phyloP scores from a whole-genome alignment of 92 coral and sea anemone species.

The Plumapathes pennacea region DNA sequence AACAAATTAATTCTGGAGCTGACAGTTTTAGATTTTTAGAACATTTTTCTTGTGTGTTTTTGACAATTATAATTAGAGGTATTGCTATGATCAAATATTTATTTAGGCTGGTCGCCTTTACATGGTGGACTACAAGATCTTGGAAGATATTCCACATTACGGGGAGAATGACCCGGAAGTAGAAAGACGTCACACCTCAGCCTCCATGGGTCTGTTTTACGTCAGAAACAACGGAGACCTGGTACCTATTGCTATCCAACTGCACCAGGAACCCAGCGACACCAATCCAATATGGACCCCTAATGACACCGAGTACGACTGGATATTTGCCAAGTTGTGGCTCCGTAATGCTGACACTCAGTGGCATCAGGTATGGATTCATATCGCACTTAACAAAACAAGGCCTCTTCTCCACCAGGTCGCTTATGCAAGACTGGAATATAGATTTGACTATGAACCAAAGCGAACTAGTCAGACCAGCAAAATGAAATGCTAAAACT shows the following conservation, averaged over 20 bases:
- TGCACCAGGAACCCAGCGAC: constrained; percentile 54
- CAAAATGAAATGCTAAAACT: no score
- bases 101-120: constrained; percentile 61
- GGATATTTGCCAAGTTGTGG: constrained; percentile 78
- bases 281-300: constrained; percentile 91
- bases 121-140: constrained; percentile 49
- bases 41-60: background rate
- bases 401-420: background rate
- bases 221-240: constrained; percentile 61
- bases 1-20: no score
- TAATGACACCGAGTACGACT: constrained; percentile 64
- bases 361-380: constrained; percentile 57
- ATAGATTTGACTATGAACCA: no score
- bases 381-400: background rate
- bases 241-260: constrained; percentile 85
- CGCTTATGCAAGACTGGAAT: no score
- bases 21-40: background rate
- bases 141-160: constrained; percentile 54
- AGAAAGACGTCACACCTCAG: constrained; percentile 61
- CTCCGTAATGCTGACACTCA: constrained; percentile 69
- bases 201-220: constrained; percentile 71
- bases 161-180: constrained; percentile 34
- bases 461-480: no score
- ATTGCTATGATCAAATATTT: background rate
- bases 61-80: background rate